Evolutionary conservation across 2,888 invertebrate genomes (phyloP).

Genomic region (Serripes groenlandicus): DNA sequence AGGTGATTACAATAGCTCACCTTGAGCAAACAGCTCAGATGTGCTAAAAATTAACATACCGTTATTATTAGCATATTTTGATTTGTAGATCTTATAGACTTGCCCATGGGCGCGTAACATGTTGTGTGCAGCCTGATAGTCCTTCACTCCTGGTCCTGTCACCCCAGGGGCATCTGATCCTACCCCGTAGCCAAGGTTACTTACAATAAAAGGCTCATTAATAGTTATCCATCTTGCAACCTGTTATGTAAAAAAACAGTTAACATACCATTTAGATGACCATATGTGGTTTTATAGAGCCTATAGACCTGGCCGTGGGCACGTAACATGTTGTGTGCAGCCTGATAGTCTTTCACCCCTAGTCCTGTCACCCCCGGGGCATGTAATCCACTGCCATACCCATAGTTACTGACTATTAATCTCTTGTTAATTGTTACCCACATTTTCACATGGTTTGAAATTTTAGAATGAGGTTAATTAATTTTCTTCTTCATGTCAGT

Average conservation of each 20-base stretch:
- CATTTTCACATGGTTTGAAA: too few species aligned
- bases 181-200: constrained; percentile 71
- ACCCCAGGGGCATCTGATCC: constrained; percentile 70
- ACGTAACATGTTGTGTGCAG: constrained; percentile 89
- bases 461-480: too few species aligned
- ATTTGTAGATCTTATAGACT: constrained; percentile 88
- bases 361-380: constrained; percentile 67
- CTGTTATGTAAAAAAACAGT: neutral
- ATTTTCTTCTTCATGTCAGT: too few species aligned
- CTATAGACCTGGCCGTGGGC: constrained; percentile 90
- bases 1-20: too few species aligned
- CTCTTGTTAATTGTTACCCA: constrained; percentile 94
- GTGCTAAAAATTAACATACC: too few species aligned
- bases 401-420: constrained; percentile 76
- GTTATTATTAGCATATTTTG: constrained; percentile 14
- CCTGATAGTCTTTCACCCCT: constrained; percentile 88
- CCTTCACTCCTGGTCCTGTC: constrained; percentile 63
- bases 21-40: too few species aligned
- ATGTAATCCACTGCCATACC: constrained; percentile 69
- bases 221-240: constrained; percentile 91
- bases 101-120: constrained; percentile 90
- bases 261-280: neutral
- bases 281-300: constrained; percentile 80
- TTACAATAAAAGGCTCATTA: constrained; percentile 89
- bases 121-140: constrained; percentile 90